Evolutionary conservation across 1,140 invertebrate species (phyloP), one percentile per base, ranked within the genome.

Genomic region (Drosophila orena): DNA sequence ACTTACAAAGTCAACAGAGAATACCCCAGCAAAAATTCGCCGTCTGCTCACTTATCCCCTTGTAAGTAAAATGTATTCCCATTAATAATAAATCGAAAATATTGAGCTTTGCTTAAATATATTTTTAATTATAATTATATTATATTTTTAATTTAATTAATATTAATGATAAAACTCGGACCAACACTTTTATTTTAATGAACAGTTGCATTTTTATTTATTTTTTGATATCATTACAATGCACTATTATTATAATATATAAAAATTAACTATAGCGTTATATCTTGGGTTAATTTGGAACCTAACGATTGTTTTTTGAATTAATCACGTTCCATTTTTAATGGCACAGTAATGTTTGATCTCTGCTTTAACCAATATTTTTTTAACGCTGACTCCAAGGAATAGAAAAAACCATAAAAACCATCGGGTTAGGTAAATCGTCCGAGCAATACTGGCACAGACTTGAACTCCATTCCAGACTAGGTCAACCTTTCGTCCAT

Each of bases 401-500:
- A 34, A 57, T 40, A 30, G n/a, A n/a, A 15, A 61, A 34, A 37
- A 24, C 5, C 15, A 40, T 57, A 12, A 40, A n/a, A 15, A 15
- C 17, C 22, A 61, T 56, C 35, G n/a, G 35, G 53, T 42, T 37
- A 58, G 7, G 24, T 15, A 34, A 61, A 42, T 61, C 15, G 22
- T 4, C 6, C 17, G 15, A 22, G 17, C 4, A 37, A 58, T 24
- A 42, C 58, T 30, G 37, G 15, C 57, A 22, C 37, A 61, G 10
- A 60, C 8, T 3, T 46, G 56, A 59, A 46, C 58, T 50, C 22
- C 12, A 15, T 24, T 15, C 8, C 35, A 27, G 20, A 49, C 34
- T 59, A 15, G 65, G 38, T 46, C 38, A 46, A 70, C 47, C 37
- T 22, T 44, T 52, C 2, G 3, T 17, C 50, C 49, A 72, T 43